Percentiles rank a stretch among this genome's conserved stretches.
Conservation (phyloP, 2,888 invertebrate species). For the Oxyteleia sp. region DNA sequence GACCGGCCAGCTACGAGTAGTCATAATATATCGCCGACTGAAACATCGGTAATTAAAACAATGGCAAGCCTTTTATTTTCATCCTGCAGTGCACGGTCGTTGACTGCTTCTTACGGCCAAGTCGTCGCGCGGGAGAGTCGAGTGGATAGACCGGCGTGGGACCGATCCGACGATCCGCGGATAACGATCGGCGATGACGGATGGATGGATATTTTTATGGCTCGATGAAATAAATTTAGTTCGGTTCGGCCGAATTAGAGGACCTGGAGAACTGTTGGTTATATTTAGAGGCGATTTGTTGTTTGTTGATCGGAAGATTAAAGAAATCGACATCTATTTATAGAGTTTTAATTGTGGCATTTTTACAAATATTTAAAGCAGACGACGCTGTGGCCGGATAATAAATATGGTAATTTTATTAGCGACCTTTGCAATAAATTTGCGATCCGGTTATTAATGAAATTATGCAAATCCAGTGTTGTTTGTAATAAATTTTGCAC, state of each 20-base stretch:
- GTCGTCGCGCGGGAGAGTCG: background rate
- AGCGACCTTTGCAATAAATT: too few relatives aligned
- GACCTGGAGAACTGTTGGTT: conserved; percentile 16
- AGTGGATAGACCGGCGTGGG: too few relatives aligned
- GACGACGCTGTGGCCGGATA: too few relatives aligned
- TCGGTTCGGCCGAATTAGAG: conserved; percentile 25
- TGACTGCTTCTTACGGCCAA: background rate
- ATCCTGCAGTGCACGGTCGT: conserved; percentile 13
- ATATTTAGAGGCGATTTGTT: conserved; percentile 17
- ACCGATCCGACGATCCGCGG: too few relatives aligned
- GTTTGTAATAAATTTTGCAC: too few relatives aligned
- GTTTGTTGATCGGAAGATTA: conserved; percentile 30
- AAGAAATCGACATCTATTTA: too few relatives aligned
- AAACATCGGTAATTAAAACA: conserved; percentile 60
- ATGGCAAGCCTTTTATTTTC: conserved; percentile 45
- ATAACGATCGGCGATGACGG: background rate
- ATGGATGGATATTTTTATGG: conserved; percentile 20
- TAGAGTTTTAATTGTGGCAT: too few relatives aligned
- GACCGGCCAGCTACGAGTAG: conserved; percentile 77
- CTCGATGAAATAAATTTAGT: conserved; percentile 39
- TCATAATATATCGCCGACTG: conserved; percentile 61
- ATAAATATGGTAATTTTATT: too few relatives aligned
- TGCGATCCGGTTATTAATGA: too few relatives aligned
- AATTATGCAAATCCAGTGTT: too few relatives aligned
- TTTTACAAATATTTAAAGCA: too few relatives aligned